Percentiles rank a stretch among this genome's conserved stretches.
These are phyloP conservation scores for Drosophila seguyi DNA, from an alignment of 1,140 invertebrate genomes.

Conservation along the genomic window DNA sequence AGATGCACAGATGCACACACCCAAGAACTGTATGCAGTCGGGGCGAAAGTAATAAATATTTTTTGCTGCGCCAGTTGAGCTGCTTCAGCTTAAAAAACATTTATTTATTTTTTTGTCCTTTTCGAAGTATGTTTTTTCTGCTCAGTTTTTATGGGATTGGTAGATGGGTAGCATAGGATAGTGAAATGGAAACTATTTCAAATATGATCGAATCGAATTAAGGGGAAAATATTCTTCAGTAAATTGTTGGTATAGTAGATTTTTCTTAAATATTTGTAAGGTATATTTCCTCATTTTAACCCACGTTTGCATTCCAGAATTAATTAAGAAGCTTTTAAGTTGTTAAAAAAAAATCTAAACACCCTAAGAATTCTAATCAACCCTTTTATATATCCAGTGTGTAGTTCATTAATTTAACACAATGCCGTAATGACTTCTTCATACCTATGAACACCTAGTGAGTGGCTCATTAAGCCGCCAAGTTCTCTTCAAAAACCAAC, in stretches of 20 bases:
- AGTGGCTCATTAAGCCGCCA: constrained; percentile 17
- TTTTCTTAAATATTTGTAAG: background rate
- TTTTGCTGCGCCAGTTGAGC: constrained; percentile 60
- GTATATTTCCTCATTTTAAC: background rate
- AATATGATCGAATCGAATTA: constrained; percentile 5
- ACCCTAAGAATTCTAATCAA: background rate
- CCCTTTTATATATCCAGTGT: background rate
- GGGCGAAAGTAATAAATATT: constrained; percentile 74
- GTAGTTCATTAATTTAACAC: background rate
- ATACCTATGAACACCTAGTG: background rate
- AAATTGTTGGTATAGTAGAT: too few species aligned
- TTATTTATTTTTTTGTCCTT: constrained; percentile 29
- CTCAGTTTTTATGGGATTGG: constrained; percentile 1
- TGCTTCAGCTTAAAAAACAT: constrained; percentile 61
- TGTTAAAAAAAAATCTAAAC: background rate
- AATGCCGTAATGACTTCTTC: background rate
- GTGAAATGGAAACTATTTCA: constrained; percentile 1
- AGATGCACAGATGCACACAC: constrained; percentile 46
- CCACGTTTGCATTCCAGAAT: background rate
- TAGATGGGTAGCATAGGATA: constrained; percentile 13
- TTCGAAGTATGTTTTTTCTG: constrained; percentile 30
- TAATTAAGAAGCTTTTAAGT: background rate
- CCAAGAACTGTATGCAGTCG: constrained; percentile 31
- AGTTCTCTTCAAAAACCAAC: constrained; percentile 31
- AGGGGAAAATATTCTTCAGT: background rate